These are phyloP conservation scores for Butastur rufipennis DNA, from an alignment of 2,113 vertebrate genomes.

Conservation along the genomic window DNA sequence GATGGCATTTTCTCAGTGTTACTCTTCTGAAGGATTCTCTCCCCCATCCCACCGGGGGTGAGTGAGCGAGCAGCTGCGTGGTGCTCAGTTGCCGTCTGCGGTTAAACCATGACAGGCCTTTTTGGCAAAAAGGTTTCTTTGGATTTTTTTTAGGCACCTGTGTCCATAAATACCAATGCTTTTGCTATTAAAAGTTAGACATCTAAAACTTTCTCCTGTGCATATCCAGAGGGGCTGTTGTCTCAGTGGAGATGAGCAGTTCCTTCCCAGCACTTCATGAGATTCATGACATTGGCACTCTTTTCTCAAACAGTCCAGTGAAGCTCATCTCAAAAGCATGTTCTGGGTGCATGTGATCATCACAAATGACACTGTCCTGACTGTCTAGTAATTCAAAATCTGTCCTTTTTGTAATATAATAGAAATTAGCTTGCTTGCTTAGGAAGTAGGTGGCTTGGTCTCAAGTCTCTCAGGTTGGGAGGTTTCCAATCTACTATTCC, in stretches of 20 bases:
- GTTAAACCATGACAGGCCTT: too few species aligned
- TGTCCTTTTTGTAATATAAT: neutral
- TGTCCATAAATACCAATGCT: neutral
- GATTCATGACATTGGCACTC: neutral
- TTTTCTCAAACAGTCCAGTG: neutral
- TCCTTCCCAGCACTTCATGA: neutral
- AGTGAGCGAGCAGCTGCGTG: too few species aligned
- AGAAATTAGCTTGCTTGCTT: neutral
- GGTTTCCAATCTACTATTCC: slow-evolving; percentile 14
- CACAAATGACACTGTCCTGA: neutral
- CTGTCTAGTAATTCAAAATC: neutral
- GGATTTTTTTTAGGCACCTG: neutral
- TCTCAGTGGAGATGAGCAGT: neutral
- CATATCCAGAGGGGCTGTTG: neutral
- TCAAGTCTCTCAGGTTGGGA: neutral
- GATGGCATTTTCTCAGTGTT: too few species aligned
- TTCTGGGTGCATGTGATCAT: neutral
- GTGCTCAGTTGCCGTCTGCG: too few species aligned
- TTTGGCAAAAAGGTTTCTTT: neutral
- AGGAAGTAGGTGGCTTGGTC: neutral
- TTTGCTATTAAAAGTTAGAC: neutral
- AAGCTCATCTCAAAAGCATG: neutral
- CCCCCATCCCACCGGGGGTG: too few species aligned
- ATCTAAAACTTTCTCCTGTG: neutral
- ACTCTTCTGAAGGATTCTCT: too few species aligned